Percentiles rank a stretch among this genome's conserved stretches.
Conservation (phyloP, 2,797 vertebrate species). For the Crocodylus rhombifer region DNA sequence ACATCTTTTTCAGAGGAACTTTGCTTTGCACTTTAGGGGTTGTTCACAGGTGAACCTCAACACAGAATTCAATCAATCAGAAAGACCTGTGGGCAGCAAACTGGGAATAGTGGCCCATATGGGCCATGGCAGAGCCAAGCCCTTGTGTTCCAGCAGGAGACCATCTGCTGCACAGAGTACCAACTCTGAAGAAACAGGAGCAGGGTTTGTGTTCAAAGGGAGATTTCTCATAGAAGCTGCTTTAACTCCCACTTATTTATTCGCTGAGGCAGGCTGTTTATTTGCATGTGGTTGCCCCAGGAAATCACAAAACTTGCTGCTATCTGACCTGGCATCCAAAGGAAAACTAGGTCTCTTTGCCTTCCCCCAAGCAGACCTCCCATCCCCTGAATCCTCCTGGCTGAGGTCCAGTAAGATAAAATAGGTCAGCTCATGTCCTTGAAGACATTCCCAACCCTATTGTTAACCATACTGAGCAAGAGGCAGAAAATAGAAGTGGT, state of each 20-base stretch:
- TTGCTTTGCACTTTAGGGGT: constrained; percentile 44
- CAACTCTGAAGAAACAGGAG: rapidly evolving
- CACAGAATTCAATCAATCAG: no score
- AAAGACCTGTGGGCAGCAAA: neutral
- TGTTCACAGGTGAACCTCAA: neutral
- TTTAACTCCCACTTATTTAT: neutral
- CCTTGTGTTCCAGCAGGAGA: neutral
- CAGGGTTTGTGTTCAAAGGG: neutral
- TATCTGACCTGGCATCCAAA: neutral
- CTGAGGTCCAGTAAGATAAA: neutral
- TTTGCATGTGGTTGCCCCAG: neutral
- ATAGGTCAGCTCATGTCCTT: neutral
- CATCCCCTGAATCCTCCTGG: no score
- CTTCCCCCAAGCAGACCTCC: neutral
- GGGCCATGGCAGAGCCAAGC: neutral
- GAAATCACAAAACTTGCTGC: neutral
- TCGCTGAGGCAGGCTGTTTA: neutral
- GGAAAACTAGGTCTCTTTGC: neutral
- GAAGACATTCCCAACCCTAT: neutral
- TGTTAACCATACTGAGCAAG: rapidly evolving
- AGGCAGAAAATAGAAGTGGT: neutral
- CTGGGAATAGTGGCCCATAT: rapidly evolving
- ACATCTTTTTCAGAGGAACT: neutral
- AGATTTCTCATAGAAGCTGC: neutral
- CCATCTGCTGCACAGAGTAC: rapidly evolving